Conservation (phyloP, 2,797 vertebrate species). For the Ceryle rudis region DNA sequence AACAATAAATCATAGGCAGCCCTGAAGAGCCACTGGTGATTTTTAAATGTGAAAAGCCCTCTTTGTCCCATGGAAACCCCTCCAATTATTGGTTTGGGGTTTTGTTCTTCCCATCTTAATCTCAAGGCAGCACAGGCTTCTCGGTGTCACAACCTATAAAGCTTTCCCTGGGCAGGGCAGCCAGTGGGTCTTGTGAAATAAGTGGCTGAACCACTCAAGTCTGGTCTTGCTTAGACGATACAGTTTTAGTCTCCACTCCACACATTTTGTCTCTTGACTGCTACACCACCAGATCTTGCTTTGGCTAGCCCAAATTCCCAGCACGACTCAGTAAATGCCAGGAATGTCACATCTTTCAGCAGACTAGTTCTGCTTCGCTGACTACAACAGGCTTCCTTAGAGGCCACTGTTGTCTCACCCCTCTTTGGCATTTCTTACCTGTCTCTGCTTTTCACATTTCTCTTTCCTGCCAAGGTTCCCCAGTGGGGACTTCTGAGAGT, state of each 20-base stretch:
- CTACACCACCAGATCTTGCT: not conserved
- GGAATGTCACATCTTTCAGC: slow-evolving; percentile 20
- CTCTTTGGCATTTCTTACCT: not conserved
- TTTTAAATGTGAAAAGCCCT: not conserved
- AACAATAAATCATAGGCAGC: slow-evolving; percentile 3
- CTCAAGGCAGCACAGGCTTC: not conserved
- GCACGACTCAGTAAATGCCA: not conserved
- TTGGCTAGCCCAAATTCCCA: not conserved
- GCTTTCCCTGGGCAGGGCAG: not conserved
- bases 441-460: not conserved
- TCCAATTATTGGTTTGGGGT: no score
- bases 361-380: not conserved
- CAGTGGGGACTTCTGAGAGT: not conserved
- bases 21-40: not conserved
- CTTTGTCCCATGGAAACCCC: not conserved
- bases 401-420: not conserved
- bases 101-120: not conserved
- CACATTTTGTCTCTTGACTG: not conserved
- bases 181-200: not conserved
- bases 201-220: not conserved
- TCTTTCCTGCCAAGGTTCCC: not conserved
- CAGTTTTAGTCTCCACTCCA: not conserved
- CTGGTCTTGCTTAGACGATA: not conserved
- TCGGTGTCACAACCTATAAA: not conserved
- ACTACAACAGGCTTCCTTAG: not conserved